These are phyloP conservation scores for Aleiodes sp. DNA, from an alignment of 1,140 invertebrate genomes.

Conservation along the genomic window DNA sequence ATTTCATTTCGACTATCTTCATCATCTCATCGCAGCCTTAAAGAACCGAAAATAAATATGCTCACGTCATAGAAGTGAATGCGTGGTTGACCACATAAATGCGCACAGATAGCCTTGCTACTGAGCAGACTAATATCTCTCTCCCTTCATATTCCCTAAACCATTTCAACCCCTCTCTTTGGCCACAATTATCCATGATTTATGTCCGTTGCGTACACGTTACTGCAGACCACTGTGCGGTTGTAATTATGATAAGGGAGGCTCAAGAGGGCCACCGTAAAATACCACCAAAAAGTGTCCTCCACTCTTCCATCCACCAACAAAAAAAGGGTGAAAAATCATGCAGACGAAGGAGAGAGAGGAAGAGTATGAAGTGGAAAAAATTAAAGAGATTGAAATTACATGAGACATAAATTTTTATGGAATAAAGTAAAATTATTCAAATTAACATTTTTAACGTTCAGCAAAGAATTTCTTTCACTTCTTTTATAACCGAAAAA, in stretches of 20 bases:
- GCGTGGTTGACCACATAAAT: neutral
- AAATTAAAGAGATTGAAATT: too few relatives aligned
- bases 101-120: neutral
- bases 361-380: too few relatives aligned
- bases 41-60: neutral
- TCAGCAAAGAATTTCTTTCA: too few relatives aligned
- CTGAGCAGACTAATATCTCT: neutral
- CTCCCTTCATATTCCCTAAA: neutral
- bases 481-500: too few relatives aligned
- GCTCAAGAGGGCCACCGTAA: constrained; percentile 1
- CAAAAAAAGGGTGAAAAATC: too few relatives aligned
- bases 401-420: too few relatives aligned
- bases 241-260: constrained; percentile 23
- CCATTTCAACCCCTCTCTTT: constrained; percentile 8
- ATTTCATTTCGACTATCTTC: neutral
- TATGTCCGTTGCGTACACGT: constrained; percentile 21
- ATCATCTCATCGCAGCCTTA: neutral
- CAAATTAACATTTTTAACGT: too few relatives aligned
- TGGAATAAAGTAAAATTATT: too few relatives aligned
- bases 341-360: too few relatives aligned
- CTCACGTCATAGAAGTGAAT: neutral
- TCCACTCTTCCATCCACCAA: too few relatives aligned
- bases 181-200: constrained; percentile 24
- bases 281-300: too few relatives aligned
- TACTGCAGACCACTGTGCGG: neutral